Evolutionary conservation across 2,113 vertebrate genomes (phyloP).

Genomic region (Corynorhinus townsendii): DNA sequence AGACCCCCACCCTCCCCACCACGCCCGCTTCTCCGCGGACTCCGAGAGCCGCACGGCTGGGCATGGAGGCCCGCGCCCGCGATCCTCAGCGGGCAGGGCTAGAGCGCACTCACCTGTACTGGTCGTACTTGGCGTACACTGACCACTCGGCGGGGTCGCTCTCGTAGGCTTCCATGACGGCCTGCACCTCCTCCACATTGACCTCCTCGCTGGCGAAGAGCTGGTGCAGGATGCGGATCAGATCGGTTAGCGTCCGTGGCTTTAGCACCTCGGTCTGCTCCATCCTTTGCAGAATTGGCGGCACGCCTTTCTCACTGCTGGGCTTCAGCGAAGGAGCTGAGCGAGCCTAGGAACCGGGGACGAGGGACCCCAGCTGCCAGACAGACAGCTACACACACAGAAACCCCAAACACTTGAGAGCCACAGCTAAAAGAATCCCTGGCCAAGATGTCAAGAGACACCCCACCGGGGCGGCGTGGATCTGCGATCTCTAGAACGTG

Average conservation of each 20-base stretch:
- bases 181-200: conserved; percentile 91
- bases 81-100: neutral
- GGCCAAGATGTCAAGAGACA: neutral
- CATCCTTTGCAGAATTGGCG: neutral
- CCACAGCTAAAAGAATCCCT: neutral
- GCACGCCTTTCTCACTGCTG: neutral
- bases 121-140: conserved; percentile 89
- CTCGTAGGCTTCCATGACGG: conserved; percentile 91
- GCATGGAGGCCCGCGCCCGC: neutral
- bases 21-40: neutral
- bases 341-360: neutral
- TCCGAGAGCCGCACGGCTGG: neutral
- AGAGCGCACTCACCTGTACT: conserved; percentile 87
- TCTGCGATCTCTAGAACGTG: accelerated
- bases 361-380: neutral
- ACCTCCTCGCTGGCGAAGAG: conserved; percentile 87
- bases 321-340: neutral
- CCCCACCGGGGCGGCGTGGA: neutral
- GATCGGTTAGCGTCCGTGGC: conserved; percentile 85
- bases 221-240: conserved; percentile 85
- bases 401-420: neutral
- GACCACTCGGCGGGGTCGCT: conserved; percentile 91
- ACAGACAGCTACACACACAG: neutral
- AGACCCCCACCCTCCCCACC: accelerated
- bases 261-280: conserved; percentile 84